Conservation (phyloP, 1,140 invertebrate genomes). For the Drosophila jambulina region DNA sequence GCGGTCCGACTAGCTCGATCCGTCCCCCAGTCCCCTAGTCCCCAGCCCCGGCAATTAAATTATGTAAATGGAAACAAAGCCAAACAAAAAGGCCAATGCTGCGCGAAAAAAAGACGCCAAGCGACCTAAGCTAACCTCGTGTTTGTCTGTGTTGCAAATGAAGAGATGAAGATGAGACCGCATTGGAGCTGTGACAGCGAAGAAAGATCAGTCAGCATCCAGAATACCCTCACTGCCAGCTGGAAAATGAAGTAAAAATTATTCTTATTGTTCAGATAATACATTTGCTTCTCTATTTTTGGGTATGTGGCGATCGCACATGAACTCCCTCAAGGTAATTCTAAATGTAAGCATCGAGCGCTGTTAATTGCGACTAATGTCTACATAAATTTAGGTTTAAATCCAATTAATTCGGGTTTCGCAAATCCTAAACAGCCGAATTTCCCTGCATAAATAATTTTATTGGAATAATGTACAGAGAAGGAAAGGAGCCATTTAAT, state of each 20-base stretch:
- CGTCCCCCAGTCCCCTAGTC: neutral
- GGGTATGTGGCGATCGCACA: neutral
- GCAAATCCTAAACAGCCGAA: neutral
- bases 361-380: neutral
- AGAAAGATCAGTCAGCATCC: slow-evolving; percentile 13
- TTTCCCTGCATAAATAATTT: neutral
- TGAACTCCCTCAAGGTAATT: neutral
- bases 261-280: too few species aligned
- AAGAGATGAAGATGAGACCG: slow-evolving; percentile 33
- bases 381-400: neutral
- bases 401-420: neutral
- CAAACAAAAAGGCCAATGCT: slow-evolving; percentile 76
- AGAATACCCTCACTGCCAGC: slow-evolving; percentile 1
- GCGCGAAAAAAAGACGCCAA: slow-evolving; percentile 62
- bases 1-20: neutral
- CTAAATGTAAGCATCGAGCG: neutral
- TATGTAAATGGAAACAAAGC: slow-evolving; percentile 77
- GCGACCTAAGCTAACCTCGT: slow-evolving; percentile 57
- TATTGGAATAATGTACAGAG: neutral
- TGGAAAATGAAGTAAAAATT: too few species aligned
- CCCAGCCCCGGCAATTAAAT: slow-evolving; percentile 58
- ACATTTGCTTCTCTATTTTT: neutral
- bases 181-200: slow-evolving; percentile 8
- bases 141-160: slow-evolving; percentile 31
- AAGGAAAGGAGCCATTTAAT: neutral